These are phyloP conservation scores for Ceratitis capitata DNA, from an alignment of 1,140 invertebrate species.

Conservation along the genomic window DNA sequence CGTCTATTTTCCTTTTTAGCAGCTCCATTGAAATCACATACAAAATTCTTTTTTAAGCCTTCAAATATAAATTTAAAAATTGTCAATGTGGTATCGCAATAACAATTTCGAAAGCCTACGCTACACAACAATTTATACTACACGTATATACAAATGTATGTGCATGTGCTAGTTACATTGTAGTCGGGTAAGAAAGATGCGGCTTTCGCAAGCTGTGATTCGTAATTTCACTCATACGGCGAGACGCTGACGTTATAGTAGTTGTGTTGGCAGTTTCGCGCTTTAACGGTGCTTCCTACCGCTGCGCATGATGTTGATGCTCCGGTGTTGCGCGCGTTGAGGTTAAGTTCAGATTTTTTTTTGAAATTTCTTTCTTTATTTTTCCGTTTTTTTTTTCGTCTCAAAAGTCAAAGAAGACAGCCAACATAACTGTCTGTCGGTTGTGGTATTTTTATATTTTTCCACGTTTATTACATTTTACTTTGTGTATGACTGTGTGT, in stretches of 20 bases:
- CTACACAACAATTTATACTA: background rate
- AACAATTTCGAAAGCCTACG: background rate
- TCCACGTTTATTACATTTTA: no score
- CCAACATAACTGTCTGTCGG: slow-evolving; percentile 4
- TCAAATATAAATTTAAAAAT: no score
- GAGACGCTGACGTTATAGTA: no score
- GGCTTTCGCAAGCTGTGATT: slow-evolving; percentile 35
- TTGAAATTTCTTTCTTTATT: background rate
- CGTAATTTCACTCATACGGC: slow-evolving; percentile 32
- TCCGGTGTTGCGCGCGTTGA: no score
- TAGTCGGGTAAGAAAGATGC: background rate
- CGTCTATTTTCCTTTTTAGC: background rate
- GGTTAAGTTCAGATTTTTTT: slow-evolving; percentile 20
- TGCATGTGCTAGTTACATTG: background rate
- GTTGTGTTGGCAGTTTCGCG: background rate
- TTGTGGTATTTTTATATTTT: background rate
- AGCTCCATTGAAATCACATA: background rate
- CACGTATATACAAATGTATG: background rate
- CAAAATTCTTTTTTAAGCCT: no score
- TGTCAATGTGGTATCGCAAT: background rate
- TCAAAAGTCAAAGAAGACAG: no score
- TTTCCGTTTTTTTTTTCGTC: background rate
- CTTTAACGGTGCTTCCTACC: background rate
- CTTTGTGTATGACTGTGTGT: background rate
- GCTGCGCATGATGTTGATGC: background rate